Evolutionary conservation across 2,113 vertebrate species (phyloP).

Genomic region (Halcyon malimbica): DNA sequence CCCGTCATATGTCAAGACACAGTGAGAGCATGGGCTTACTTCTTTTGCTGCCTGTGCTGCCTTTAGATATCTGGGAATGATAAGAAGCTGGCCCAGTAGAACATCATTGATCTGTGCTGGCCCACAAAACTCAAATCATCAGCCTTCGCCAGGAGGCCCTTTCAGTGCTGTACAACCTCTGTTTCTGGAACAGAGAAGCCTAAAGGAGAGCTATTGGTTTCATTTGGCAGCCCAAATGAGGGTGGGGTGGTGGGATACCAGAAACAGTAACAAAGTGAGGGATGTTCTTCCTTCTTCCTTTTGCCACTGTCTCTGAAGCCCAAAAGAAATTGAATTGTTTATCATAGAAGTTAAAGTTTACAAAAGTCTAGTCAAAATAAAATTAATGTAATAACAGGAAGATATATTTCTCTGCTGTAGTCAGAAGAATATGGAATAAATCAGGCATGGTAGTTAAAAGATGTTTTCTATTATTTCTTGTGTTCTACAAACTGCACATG

Average conservation of each 20-base stretch:
- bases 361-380: not conserved
- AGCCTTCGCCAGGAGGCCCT: not conserved
- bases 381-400: not conserved
- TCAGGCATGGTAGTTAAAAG: not conserved
- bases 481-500: not conserved
- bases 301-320: not conserved
- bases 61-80: not conserved
- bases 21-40: not conserved
- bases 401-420: not conserved
- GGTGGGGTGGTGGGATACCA: not conserved
- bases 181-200: not conserved
- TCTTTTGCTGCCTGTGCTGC: not conserved
- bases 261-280: not conserved
- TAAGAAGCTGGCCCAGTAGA: not conserved
- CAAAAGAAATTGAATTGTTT: not conserved
- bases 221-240: not conserved
- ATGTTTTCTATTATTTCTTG: not conserved
- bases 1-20: not conserved
- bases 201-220: not conserved
- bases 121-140: not conserved
- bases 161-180: not conserved
- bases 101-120: not conserved
- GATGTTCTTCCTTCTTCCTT: not conserved
- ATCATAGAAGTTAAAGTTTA: not conserved
- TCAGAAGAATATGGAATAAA: not conserved